These are phyloP conservation scores for Auanema freiburgensis DNA, from an alignment of 2,888 invertebrate species.

Conservation along the genomic window DNA sequence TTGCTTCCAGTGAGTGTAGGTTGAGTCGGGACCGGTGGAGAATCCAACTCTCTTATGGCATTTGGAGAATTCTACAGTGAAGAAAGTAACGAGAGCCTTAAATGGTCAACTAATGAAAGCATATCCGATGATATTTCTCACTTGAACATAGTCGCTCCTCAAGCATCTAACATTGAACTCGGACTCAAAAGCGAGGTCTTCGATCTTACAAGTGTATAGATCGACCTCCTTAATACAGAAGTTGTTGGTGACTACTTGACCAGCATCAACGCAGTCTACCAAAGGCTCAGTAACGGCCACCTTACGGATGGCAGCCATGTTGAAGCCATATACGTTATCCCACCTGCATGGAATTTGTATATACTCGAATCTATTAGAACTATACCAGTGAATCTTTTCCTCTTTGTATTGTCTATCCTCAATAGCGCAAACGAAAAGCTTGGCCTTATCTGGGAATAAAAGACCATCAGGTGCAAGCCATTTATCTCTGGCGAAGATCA, in stretches of 20 bases:
- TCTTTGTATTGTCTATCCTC: slow-evolving; percentile 97
- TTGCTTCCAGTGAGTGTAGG: slow-evolving; percentile 99
- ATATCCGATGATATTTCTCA: slow-evolving; percentile 62
- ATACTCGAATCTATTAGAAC: neutral
- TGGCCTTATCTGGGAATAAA: slow-evolving; percentile 89
- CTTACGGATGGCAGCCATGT: slow-evolving; percentile 97
- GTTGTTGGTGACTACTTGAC: slow-evolving; percentile 94
- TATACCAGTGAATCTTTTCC: slow-evolving; percentile 92
- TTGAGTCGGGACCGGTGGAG: slow-evolving; percentile 91
- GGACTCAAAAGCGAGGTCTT: slow-evolving; percentile 87
- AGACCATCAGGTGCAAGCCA: slow-evolving; percentile 84
- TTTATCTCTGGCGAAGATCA: slow-evolving; percentile 94
- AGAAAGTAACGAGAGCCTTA: slow-evolving; percentile 93
- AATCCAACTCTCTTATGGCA: slow-evolving; percentile 98
- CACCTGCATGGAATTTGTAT: slow-evolving; percentile 72
- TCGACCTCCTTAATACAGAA: slow-evolving; percentile 89
- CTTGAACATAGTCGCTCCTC: slow-evolving; percentile 66
- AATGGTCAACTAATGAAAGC: slow-evolving; percentile 70
- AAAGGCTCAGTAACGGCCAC: slow-evolving; percentile 97
- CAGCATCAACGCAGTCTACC: slow-evolving; percentile 97
- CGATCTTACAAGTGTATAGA: slow-evolving; percentile 92
- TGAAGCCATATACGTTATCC: slow-evolving; percentile 99
- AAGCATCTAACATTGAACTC: slow-evolving; percentile 70
- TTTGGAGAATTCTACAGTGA: slow-evolving; percentile 98
- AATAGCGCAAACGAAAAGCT: slow-evolving; percentile 82